Conservation (phyloP, 2,888 invertebrate genomes). For the Protodeltote pygarga region DNA sequence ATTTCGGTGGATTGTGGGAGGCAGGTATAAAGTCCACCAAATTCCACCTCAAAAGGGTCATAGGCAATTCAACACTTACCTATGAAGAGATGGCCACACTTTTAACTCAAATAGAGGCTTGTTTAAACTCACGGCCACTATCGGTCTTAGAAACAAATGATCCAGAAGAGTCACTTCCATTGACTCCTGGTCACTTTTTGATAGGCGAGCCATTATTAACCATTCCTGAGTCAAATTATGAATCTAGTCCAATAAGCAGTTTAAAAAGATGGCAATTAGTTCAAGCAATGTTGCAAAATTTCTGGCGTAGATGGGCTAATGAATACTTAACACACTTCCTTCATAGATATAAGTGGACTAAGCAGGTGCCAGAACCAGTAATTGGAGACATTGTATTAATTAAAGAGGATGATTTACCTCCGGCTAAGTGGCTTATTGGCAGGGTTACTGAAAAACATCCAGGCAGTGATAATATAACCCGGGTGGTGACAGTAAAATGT, state of each 20-base stretch:
- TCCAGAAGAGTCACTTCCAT: neutral
- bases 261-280: constrained; percentile 5
- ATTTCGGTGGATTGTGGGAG: too few relatives aligned
- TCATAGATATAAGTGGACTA: constrained; percentile 12
- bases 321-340: constrained; percentile 16
- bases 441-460: constrained; percentile 17
- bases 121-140: constrained; percentile 5
- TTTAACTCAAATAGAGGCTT: constrained; percentile 3
- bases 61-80: too few relatives aligned
- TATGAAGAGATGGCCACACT: constrained; percentile 3
- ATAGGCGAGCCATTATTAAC: neutral
- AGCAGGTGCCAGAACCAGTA: neutral
- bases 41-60: too few relatives aligned
- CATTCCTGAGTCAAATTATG: neutral
- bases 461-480: constrained; percentile 23
- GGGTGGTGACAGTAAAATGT: constrained; percentile 5
- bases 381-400: constrained; percentile 4
- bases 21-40: too few relatives aligned
- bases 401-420: too few relatives aligned
- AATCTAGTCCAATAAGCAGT: neutral
- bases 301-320: constrained; percentile 19
- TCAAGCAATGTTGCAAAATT: constrained; percentile 16
- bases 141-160: neutral
- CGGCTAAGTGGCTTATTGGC: constrained; percentile 1
- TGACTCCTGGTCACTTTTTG: neutral